Base-by-base conservation (phyloP, 2,888 invertebrate species). In the Drosophila paramelanica region DNA sequence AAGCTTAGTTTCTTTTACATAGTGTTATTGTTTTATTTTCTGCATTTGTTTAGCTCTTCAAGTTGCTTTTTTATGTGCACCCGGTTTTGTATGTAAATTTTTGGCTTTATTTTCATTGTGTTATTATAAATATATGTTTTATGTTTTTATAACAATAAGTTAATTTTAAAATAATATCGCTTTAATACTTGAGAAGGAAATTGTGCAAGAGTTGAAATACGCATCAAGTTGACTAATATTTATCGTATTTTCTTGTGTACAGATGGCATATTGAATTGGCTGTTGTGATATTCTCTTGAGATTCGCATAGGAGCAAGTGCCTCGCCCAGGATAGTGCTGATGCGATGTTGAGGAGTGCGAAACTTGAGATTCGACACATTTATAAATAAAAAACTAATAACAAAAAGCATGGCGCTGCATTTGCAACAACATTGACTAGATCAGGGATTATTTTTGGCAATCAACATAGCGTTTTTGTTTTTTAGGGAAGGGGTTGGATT, bases 101-200 rank as follows among this genome's bases (percentile, higher is more conserved):
- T 52, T 66, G 58, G 53, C 42, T 66, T 66, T 53, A 27, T 33
- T 70, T 47, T 64, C 60, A 58, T 53, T 77, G 51, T 64, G 20
- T 65, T 76, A 60, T 68, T 58, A 55, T 73, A 70, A 64, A 81
- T 83, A 74, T 77, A 81, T 83, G 77, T 73, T 73, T 31, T 77
- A 71, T 74, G 77, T 71, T 74, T 71, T 74, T 71, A 67, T 82
- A 83, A 85, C 76, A 83, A 82, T 83, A 85, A 73, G 59, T 77
- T 85, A 74, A 82, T 62, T 84, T 82, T 75, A 77, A 86, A 85
- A 85, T 85, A 86, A 86, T 86, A 86, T 86, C 85, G 87, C 82
- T 85, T 87, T 86, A 86, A 86, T 86, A 86, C 85, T 86, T 86
- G 82, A 85, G 82, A 87, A 87, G 87, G 84, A 87, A 87, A 73